A percentile compares a stretch with the other conserved stretches of the same genome.
These are phyloP conservation scores for Morphnarchus princeps DNA, from an alignment of 2,113 vertebrate genomes.

Conservation along the genomic window DNA sequence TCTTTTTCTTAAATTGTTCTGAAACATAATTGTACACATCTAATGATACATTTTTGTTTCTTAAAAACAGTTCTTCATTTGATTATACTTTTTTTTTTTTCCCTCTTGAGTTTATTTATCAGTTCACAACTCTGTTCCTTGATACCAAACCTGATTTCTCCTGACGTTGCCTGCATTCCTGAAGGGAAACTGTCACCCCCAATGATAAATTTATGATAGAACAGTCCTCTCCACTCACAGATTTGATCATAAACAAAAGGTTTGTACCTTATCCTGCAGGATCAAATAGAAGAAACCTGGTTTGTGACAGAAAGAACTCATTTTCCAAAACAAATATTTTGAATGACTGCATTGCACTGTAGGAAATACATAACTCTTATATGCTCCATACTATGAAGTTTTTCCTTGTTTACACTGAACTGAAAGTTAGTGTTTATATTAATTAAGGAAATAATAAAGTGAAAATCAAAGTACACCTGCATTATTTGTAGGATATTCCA, in stretches of 20 bases:
- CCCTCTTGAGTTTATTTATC: not conserved
- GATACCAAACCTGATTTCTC: not conserved
- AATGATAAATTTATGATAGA: not conserved
- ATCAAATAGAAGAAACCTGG: not conserved
- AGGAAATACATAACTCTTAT: not conserved
- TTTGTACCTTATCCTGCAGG: not conserved
- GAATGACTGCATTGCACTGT: not conserved
- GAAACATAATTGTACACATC: not conserved
- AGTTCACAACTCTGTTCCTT: not conserved
- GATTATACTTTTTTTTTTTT: not conserved
- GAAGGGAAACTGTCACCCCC: not conserved
- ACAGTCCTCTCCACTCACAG: not conserved
- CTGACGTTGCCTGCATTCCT: not conserved
- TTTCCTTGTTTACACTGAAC: not conserved
- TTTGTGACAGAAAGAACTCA: not conserved
- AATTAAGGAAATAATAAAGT: not conserved
- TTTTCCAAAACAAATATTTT: not conserved
- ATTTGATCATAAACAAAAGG: not conserved
- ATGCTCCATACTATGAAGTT: fast-evolving
- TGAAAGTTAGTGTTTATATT: not conserved
- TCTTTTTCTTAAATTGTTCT: not conserved
- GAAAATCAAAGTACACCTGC: not conserved
- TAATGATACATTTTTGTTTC: not conserved
- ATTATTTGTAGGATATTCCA: not conserved
- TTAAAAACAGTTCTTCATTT: not conserved